Evolutionary conservation across 1,140 invertebrate genomes (phyloP), one percentile per base, ranked within the genome.

Genomic region (Drosophila albomicans): DNA sequence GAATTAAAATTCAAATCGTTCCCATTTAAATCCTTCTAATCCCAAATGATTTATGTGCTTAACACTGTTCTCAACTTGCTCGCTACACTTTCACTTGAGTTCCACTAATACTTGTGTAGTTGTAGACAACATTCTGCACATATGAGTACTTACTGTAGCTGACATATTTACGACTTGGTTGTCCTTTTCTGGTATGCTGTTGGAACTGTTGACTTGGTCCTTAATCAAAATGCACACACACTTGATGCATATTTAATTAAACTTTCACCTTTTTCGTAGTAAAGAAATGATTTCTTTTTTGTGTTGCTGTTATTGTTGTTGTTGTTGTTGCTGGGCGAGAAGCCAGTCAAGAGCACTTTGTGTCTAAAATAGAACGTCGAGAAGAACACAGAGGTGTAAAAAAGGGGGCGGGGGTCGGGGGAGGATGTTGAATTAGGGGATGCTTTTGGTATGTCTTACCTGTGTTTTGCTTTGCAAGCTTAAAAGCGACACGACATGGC

Each of bases 191-290:
- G 25, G 8, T 49, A 43, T 25, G 28, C 59, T 32, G 69, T 57
- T 52, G 51, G 16, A 28, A 45, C 32, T 57, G 20, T 25, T 20
- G 46, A 52, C 51, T 46, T 46, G 28, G 72, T 58, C 72, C 72
- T 69, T 71, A 64, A 75, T 75, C 67, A 75, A 75, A 71, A 64
- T 70, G 73, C 73, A 70, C 67, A 78, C 61, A 78, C 61, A 71
- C 63, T 46, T 57, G 78, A 85, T 81, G 81, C 81, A 85, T 86
- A 86, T 85, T 86, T 78, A 85, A 85, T 86, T 86, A 85, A 81
- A 86, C 82, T 85, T 85, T 86, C 82, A 79, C 78, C 82, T 81
- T 74, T 78, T 67, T 64, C 49, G 49, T 52, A 59, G n/a, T 67
- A 75, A 70, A 45, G 75, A 62, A 78, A 25, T 25, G 20, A 25